Evolutionary conservation across 2,113 vertebrate genomes (phyloP), one percentile per base, ranked within the genome.

Genomic region (Poeciliopsis retropinna): DNA sequence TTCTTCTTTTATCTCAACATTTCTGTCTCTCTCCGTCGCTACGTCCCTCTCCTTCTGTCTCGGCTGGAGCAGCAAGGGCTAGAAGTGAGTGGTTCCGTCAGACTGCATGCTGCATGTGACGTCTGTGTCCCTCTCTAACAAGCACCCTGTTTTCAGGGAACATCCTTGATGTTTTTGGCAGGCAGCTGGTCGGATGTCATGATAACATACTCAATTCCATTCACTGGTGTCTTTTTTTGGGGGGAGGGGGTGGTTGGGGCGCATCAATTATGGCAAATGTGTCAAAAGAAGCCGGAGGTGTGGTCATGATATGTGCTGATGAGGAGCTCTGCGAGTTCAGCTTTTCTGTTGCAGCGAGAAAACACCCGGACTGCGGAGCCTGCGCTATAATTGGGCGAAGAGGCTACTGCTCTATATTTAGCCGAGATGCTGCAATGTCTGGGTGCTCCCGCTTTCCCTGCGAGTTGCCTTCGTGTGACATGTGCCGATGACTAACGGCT

Each of bases 51-150:
- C 75, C 75, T 76, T 64, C 65, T 66, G 12, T 73, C 81, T 80
- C 85, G 90, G 90, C 82, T 82, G 94, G 96, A 97, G 96, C 97
- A 99, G 98, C 98, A 99, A 95, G 96, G 96, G 87, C 95, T 98
- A 87, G 97, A 99, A 99, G 98, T 99, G 97, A 99, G 98, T 99
- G 81, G 41, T 71, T 67, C 60, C 64, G 22, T 32, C 73, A 32
- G 66, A 77, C 70, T 91, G 94, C 93, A 94, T 93, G 93, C 79
- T 90, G 85, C 84, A 91, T 88, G 89, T 31, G 3, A 60, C 1
- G 65, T 66, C 63, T 63, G 64, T 67, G 22, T 64, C 73, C 70
- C 34, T 11, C 25, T 61, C n/a, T 67, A 51, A 4, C 32, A 63
- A 17, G 54, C 19, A 2, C 4, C 44, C 44, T 47, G 1, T 19